These are phyloP conservation scores for Phocoena phocoena DNA, from an alignment of 2,113 vertebrate genomes.

Conservation along the genomic window DNA sequence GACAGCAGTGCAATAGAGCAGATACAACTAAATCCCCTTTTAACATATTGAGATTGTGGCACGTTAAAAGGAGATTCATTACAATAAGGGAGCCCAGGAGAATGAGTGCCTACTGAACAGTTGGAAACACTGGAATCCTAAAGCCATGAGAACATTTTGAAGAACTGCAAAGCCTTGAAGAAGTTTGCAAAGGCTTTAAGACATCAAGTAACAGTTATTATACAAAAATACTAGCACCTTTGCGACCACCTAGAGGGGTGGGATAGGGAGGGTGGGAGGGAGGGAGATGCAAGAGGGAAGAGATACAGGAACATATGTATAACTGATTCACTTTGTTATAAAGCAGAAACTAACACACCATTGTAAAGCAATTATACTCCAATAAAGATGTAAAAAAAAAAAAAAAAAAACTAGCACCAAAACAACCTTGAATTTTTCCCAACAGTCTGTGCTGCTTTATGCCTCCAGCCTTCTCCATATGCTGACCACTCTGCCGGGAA, in stretches of 20 bases:
- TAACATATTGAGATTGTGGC: neutral
- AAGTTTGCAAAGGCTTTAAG: neutral
- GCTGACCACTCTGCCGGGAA: neutral
- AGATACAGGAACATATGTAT: no score
- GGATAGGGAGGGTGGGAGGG: no score
- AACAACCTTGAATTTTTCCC: neutral
- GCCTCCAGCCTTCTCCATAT: neutral
- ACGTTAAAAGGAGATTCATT: neutral
- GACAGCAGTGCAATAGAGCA: no score
- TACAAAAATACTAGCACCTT: neutral
- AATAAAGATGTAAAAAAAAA: no score
- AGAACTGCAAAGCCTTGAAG: neutral
- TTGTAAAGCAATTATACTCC: no score
- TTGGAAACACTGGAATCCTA: neutral
- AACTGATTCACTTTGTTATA: no score
- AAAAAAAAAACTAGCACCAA: neutral
- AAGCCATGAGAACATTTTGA: neutral
- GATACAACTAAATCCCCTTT: neutral
- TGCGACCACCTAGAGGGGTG: no score
- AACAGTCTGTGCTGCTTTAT: neutral
- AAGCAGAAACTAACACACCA: no score
- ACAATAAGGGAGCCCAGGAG: neutral
- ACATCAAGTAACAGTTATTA: neutral
- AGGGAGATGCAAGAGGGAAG: no score
- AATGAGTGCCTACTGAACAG: neutral